Base-by-base conservation (phyloP, 2,797 vertebrate species). In the Ctenochaetus hawaiiensis region DNA sequence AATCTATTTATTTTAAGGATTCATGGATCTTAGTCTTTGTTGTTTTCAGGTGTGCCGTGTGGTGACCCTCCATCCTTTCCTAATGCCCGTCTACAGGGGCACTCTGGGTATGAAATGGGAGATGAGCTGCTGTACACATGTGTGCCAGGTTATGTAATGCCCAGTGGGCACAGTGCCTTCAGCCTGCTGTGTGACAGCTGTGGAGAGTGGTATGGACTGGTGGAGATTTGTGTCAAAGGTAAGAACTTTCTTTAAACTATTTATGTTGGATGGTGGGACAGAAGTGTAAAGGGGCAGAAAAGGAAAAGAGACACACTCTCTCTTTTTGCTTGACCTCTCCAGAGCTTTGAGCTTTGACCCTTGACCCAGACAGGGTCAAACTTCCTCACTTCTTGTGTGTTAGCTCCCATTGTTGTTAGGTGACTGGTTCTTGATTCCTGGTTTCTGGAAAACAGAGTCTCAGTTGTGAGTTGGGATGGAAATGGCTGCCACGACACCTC, bases 151-250 rank as follows among this genome's bases (percentile, higher is more conserved):
- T 95, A 96, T 0, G 6, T 86, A 67, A 95, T 96, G 76, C 94
- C 96, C 66, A 94, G 77, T 45, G 95, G 93, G 5, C 94, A 96
- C 54, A 91, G 80, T 0, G 95, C 95, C 0, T 99, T 99, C 93
- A 97, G 96, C 0, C 90, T 99, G 89, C 91, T 98, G 48, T 99
- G 98, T 1, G 95, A 98, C 94, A 97, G 97, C 91, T 99, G 97
- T 1, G 97, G 97, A 7, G 97, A 98, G 92, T 99, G 98, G 98
- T 99, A 97, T 0, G 98, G 97, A 43, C 91, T 96, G 47, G 97
- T 97, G 26, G 96, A 97, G 88, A 95, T 96, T 74, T 99, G 98
- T 13, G 89, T 96, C 71, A 97, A 94, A 97, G 97, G 98, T 98
- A 89, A 95, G 93, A 60, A 37, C 30, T 13, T 3, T 20, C 18